phyloP scores from a whole-genome alignment of 2,113 vertebrate species.

The Rhadina sibilatrix region DNA sequence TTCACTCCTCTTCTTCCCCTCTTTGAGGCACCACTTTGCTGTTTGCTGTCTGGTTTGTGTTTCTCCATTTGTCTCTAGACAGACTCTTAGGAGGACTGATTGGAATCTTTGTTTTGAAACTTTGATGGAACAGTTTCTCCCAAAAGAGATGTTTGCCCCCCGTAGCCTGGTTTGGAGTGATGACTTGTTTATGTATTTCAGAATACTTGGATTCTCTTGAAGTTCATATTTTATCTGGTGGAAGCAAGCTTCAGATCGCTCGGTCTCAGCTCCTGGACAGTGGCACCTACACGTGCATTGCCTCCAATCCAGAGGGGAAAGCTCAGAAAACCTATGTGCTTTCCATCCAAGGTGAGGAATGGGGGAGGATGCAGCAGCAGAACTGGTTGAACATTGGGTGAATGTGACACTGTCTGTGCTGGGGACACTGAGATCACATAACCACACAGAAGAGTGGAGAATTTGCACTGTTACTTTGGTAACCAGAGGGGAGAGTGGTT shows the following conservation, averaged over 20 bases:
- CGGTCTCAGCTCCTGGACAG: conserved; percentile 84
- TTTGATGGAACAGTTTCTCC: not conserved
- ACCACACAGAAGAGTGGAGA: not conserved
- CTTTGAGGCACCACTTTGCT: not conserved
- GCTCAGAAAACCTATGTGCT: conserved; percentile 87
- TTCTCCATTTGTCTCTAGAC: not conserved
- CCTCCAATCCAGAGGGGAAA: conserved; percentile 88
- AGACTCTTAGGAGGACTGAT: not conserved
- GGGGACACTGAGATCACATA: not conserved
- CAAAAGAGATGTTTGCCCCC: not conserved
- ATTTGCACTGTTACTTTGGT: not conserved
- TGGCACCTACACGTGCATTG: conserved; percentile 87
- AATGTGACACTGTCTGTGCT: not conserved
- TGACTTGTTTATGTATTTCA: conserved; percentile 46
- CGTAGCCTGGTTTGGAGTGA: not conserved
- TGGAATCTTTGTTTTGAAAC: not conserved
- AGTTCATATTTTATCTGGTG: conserved; percentile 90
- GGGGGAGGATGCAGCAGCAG: not conserved
- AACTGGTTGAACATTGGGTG: not conserved
- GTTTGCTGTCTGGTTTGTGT: not conserved
- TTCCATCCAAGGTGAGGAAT: conserved; percentile 82
- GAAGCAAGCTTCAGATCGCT: conserved; percentile 89
- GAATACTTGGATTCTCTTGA: conserved; percentile 87
- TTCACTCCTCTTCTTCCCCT: not conserved
- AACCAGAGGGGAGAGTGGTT: not conserved